phyloP scores from a whole-genome alignment of 2,113 vertebrate genomes.

The Gnathonemus echidnorhynchus region DNA sequence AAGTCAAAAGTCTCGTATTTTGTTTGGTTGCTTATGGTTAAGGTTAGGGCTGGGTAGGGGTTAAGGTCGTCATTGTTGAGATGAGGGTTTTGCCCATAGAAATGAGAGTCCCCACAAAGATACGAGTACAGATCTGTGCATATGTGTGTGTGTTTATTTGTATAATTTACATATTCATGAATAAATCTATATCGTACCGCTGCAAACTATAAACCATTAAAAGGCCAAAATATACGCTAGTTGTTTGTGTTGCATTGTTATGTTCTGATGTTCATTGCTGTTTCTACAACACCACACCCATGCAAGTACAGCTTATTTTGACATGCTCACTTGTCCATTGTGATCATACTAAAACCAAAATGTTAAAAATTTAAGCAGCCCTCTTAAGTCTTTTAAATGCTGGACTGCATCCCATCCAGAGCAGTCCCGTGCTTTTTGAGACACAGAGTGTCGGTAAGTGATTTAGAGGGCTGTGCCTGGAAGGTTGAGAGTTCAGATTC shows the following conservation, averaged over 20 bases:
- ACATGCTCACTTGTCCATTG: background rate
- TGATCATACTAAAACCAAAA: background rate
- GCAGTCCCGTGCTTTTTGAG: background rate
- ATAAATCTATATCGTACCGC: background rate
- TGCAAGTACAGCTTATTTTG: background rate
- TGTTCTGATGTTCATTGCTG: background rate
- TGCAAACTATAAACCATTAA: background rate
- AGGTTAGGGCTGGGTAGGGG: too few relatives aligned
- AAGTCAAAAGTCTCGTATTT: too few relatives aligned
- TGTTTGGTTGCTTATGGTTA: too few relatives aligned
- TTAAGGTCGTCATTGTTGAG: too few relatives aligned
- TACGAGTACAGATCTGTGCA: background rate
- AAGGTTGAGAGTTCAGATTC: background rate
- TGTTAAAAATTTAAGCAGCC: background rate
- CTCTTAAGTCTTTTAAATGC: background rate
- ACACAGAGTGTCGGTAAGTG: background rate
- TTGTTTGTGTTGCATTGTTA: background rate
- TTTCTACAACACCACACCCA: background rate
- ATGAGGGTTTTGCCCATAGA: too few relatives aligned
- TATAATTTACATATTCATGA: background rate
- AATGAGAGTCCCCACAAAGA: too few relatives aligned
- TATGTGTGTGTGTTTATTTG: background rate
- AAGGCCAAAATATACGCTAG: background rate
- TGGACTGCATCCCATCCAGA: background rate
- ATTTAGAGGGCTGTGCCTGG: background rate